A percentile compares a stretch with the other conserved stretches of the same genome.
Evolutionary conservation across 2,113 vertebrate species (phyloP).

Genomic region (Malurus elegans): DNA sequence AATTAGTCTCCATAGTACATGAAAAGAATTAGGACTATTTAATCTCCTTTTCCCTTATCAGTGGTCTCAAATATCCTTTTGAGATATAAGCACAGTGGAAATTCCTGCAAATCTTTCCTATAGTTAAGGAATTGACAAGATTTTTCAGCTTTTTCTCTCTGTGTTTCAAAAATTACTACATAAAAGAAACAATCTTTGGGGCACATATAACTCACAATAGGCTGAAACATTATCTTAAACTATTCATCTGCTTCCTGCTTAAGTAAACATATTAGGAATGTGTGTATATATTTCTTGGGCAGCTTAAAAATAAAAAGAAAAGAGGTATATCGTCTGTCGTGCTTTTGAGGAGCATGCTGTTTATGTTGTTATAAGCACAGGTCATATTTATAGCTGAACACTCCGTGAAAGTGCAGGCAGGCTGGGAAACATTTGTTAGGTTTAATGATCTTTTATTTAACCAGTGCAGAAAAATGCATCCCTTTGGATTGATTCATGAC

Average conservation of each 20-base stretch:
- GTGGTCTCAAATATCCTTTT: slow-evolving; percentile 27
- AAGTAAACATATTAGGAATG: slow-evolving; percentile 61
- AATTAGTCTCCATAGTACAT: slow-evolving; percentile 21
- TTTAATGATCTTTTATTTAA: slow-evolving; percentile 44
- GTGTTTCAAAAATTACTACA: slow-evolving; percentile 28
- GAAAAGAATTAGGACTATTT: slow-evolving; percentile 27
- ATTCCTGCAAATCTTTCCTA: slow-evolving; percentile 33
- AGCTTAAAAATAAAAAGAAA: slow-evolving; percentile 43
- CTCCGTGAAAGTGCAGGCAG: not conserved
- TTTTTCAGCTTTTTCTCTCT: slow-evolving; percentile 43
- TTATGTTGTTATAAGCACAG: slow-evolving; percentile 34
- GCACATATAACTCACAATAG: slow-evolving; percentile 37
- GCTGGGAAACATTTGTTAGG: slow-evolving; percentile 44
- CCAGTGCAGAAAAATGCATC: slow-evolving; percentile 20
- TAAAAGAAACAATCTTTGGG: slow-evolving; percentile 32
- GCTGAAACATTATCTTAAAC: slow-evolving; percentile 58
- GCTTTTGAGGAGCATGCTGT: slow-evolving; percentile 15
- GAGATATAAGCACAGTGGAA: not conserved
- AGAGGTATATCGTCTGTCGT: not conserved
- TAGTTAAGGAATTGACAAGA: slow-evolving; percentile 45
- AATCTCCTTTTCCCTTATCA: slow-evolving; percentile 49
- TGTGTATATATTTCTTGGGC: slow-evolving; percentile 33
- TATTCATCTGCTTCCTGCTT: slow-evolving; percentile 60
- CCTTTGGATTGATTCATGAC: slow-evolving; percentile 34
- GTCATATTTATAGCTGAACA: slow-evolving; percentile 18